Conservation (phyloP, 2,113 vertebrate species). For the Ibidorhyncha struthersii region DNA sequence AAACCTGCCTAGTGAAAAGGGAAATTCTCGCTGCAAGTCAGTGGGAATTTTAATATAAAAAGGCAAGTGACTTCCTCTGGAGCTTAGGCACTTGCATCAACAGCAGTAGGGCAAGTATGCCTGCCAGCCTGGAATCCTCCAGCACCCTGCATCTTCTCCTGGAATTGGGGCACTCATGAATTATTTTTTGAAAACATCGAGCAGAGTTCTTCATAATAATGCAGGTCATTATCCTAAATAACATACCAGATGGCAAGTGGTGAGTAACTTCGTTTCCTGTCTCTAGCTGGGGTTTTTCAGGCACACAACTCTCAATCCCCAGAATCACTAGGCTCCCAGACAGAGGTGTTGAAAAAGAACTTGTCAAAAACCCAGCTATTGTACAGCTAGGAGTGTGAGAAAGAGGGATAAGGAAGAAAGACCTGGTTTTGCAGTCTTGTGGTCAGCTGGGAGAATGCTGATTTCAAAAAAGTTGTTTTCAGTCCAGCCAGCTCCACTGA, state of each 20-base stretch:
- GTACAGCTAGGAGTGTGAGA: not conserved
- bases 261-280: not conserved
- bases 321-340: not conserved
- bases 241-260: not conserved
- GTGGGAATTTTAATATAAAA: not conserved
- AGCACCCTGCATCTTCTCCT: not conserved
- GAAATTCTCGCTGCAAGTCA: not conserved
- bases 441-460: not conserved
- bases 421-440: not conserved
- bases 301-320: not conserved
- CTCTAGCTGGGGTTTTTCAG: not conserved
- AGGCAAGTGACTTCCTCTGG: not conserved
- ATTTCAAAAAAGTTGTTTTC: not conserved
- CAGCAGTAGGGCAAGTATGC: not conserved
- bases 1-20: not conserved
- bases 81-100: not conserved
- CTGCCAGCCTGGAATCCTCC: not conserved
- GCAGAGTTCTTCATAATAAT: not conserved
- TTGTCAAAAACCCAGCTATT: not conserved
- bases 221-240: not conserved
- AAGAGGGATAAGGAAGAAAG: not conserved
- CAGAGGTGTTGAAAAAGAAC: slow-evolving; percentile 2
- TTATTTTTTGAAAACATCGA: not conserved
- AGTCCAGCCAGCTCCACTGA: not conserved
- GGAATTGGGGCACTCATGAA: not conserved